Evolutionary conservation across 2,888 invertebrate genomes (phyloP).

Genomic region (Clivina fossor): DNA sequence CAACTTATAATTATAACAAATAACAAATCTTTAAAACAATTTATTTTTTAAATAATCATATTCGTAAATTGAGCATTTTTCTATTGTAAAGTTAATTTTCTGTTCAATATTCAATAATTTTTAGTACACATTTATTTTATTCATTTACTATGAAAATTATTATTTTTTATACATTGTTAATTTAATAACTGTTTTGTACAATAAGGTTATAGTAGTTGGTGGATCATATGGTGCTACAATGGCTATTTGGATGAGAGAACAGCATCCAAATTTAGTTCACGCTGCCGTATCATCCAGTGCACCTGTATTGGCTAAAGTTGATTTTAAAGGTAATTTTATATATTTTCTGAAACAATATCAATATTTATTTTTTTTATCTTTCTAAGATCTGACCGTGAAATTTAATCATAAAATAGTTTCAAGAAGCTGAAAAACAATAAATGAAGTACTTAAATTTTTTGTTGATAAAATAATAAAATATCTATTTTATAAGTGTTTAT

Average conservation of each 20-base stretch:
- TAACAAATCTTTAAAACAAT: background rate
- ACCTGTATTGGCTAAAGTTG: slow-evolving; percentile 40
- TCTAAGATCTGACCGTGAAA: background rate
- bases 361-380: background rate
- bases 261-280: slow-evolving; percentile 41
- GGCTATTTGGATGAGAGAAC: slow-evolving; percentile 42
- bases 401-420: no score
- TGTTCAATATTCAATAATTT: background rate
- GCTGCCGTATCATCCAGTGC: slow-evolving; percentile 42
- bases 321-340: slow-evolving; percentile 41
- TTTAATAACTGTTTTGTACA: slow-evolving; percentile 50
- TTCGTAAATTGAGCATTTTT: background rate
- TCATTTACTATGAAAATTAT: no score
- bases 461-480: no score
- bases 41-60: background rate
- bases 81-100: background rate
- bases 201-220: slow-evolving; percentile 45
- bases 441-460: no score
- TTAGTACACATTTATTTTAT: background rate
- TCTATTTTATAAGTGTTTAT: no score
- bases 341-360: background rate
- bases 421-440: no score
- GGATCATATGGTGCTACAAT: slow-evolving; percentile 42
- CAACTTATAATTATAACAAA: background rate
- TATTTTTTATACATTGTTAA: slow-evolving; percentile 44